Conservation (phyloP, 1,140 invertebrate species). For the Philopotamus ludificatus region DNA sequence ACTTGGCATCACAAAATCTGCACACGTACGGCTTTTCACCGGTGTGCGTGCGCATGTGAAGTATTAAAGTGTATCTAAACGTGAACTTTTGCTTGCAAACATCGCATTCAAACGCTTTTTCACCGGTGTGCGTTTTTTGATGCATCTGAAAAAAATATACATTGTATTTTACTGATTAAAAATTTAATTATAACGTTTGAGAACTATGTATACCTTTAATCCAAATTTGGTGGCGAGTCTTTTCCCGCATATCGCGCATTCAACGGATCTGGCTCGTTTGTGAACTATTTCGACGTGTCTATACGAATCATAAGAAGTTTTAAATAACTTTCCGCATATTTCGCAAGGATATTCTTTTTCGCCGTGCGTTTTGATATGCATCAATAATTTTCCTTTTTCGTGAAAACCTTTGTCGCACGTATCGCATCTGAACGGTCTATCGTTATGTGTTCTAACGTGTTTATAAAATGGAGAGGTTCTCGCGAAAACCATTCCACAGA, state of each 20-base stretch:
- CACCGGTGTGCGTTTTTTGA: conserved; percentile 32
- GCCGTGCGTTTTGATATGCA: background rate
- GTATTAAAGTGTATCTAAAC: conserved; percentile 20
- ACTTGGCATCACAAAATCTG: conserved; percentile 48
- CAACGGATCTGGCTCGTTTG: background rate
- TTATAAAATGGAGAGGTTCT: background rate
- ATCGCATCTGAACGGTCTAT: background rate
- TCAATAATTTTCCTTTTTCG: background rate
- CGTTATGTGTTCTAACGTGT: background rate
- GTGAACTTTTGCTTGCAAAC: conserved; percentile 29
- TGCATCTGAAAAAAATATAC: conserved; percentile 28
- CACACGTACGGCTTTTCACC: conserved; percentile 45
- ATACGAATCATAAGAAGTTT: background rate
- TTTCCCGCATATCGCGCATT: background rate
- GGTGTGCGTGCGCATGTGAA: conserved; percentile 43
- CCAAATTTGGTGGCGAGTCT: background rate
- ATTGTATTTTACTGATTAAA: no score
- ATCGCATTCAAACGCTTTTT: conserved; percentile 30
- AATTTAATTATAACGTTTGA: no score
- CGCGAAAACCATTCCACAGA: background rate
- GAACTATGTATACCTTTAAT: background rate
- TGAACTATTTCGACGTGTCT: background rate
- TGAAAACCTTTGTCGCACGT: background rate
- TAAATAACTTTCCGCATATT: background rate
- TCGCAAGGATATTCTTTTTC: background rate